Conservation (phyloP, 2,888 invertebrate species). For the Dryocosmus kuriphilus region DNA sequence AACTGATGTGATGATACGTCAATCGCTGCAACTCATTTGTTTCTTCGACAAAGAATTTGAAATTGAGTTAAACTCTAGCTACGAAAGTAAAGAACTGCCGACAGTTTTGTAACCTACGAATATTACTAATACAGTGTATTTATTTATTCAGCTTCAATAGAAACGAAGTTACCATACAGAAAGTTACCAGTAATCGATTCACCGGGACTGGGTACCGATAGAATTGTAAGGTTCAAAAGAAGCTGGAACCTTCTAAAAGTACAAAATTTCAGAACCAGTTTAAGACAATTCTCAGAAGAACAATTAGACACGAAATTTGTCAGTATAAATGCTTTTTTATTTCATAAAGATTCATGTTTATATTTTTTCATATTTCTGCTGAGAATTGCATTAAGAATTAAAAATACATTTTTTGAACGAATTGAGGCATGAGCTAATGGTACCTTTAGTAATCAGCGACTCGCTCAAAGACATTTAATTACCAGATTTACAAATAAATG, state of each 20-base stretch:
- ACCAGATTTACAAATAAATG: conserved; percentile 61
- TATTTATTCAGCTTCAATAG: conserved; percentile 69
- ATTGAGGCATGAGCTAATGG: not conserved
- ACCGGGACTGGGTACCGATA: conserved; percentile 4
- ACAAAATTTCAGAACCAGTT: not conserved
- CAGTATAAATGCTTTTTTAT: not conserved
- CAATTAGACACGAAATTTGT: not conserved
- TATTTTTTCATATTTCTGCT: not conserved
- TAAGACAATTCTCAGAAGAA: not conserved
- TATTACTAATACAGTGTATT: conserved; percentile 58
- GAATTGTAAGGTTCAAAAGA: not conserved
- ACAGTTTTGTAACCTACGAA: not conserved
- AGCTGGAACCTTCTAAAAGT: not conserved
- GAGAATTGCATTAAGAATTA: not conserved
- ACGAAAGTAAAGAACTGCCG: conserved; percentile 4
- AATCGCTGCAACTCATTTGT: conserved; percentile 10
- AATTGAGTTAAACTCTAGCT: not conserved
- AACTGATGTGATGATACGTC: conserved; percentile 8
- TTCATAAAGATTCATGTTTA: not conserved
- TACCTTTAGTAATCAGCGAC: conserved; percentile 22
- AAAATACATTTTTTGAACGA: not conserved
- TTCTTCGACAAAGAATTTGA: conserved; percentile 11
- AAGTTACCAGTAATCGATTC: conserved; percentile 51
- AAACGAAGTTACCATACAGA: conserved; percentile 54
- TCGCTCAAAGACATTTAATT: conserved; percentile 56